Evolutionary conservation across 1,140 invertebrate genomes (phyloP), one percentile per base, ranked within the genome.

Genomic region (Cotesia chilonis): DNA sequence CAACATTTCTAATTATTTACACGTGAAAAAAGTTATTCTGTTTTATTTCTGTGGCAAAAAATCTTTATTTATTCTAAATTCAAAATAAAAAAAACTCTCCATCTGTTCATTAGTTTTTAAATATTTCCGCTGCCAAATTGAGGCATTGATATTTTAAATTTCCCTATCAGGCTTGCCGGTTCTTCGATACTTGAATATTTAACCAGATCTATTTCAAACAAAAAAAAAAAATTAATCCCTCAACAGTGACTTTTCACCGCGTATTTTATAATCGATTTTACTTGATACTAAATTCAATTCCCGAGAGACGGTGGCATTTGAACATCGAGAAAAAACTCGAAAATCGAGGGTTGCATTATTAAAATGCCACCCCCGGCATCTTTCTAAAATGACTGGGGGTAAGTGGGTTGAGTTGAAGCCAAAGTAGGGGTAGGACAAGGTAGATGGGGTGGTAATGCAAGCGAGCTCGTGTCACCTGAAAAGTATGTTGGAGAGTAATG

Each of bases 261-360:
- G 6, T 17, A 20, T 59, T 59, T 59, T 20, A 37, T 41, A 64
- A 64, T 64, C 37, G 61, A 64, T 64, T 38, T n/a, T 28, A 37
- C 35, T 64, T 38, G n/a, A 36, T 64, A 64, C 10, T 38, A 28
- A 12, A 20, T 59, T 69, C 37, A 47, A 54, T 9, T 14, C 17
- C 38, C 52, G 37, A 66, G 72, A 75, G 75, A 74, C 77, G 72
- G 76, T 75, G 68, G 76, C 67, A 73, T 77, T 77, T 70, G 76
- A 78, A 79, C 77, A 79, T 77, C 63, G 65, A 63, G 74, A 55
- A 36, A 81, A 80, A 81, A 81, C 71, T 80, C 73, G 77, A 79
- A 83, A 81, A 80, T 83, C 78, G 80, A 80, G 82, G 72, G 65
- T 61, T 82, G 80, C 78, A 82, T 83, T 82, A 82, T 83, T 82